Conservation (phyloP, 2,113 vertebrate genomes). For the Corythaixoides concolor region DNA sequence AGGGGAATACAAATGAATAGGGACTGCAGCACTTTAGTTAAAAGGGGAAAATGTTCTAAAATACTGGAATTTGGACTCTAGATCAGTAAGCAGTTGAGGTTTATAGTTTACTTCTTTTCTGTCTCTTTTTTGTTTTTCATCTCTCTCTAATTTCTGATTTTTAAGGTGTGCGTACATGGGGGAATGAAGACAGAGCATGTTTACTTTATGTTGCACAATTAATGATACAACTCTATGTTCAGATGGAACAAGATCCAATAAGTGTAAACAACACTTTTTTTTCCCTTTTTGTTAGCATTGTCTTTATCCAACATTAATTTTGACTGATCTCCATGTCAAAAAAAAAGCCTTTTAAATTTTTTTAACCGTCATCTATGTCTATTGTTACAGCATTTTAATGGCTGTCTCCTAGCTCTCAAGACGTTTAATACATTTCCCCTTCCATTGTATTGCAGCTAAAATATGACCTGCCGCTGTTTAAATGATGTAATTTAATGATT, state of each 20-base stretch:
- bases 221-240: neutral
- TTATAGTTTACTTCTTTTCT: conserved; percentile 9
- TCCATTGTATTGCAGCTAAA: conserved; percentile 26
- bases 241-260: conserved; percentile 32
- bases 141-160: conserved; percentile 23
- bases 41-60: conserved; percentile 58
- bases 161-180: neutral
- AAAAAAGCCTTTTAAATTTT: neutral
- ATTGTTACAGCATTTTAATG: conserved; percentile 16
- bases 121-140: conserved; percentile 24
- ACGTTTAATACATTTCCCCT: conserved; percentile 21
- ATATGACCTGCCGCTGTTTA: conserved; percentile 14
- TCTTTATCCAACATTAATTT: neutral
- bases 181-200: neutral
- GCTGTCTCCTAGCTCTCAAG: neutral
- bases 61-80: conserved; percentile 30
- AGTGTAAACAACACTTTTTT: neutral
- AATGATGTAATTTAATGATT: conserved; percentile 55
- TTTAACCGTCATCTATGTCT: neutral
- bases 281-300: neutral
- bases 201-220: neutral
- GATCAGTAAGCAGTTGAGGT: conserved; percentile 33
- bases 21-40: conserved; percentile 74
- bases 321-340: neutral
- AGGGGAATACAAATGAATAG: conserved; percentile 80